Evolutionary conservation across 2,113 vertebrate species (phyloP), one percentile per base, ranked within the genome.

Genomic region (Halcyon senegalensis): DNA sequence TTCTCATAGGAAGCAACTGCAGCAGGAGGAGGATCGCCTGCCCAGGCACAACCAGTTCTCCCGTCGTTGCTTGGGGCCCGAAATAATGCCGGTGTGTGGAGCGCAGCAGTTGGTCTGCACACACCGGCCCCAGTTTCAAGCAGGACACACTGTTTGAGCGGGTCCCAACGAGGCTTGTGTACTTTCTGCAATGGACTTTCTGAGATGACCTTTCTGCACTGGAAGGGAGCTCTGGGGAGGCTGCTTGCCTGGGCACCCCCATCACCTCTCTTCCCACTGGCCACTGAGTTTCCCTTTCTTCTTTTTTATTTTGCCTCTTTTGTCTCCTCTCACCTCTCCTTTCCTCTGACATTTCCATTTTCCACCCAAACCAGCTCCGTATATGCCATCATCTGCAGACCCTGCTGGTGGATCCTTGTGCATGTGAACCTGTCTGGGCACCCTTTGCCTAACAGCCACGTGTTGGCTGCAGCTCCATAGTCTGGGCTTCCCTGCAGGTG

Each of bases 61-160:
- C 17, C 4, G 0, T 19, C 3, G 0, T 2, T 48, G 43, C 11
- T 43, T 35, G 66, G 41, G 11, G 13, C 41, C n/a, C 60, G 18
- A 25, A 11, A 16, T 43, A 33, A 2, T 8, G 7, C 3, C 11
- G 0, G 2, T 41, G 60, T 41, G 12, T 0, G 1, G 51, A 37
- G 16, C 1, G 15, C n/a, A 23, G 62, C n/a, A 33, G 35, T 35
- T 1, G 0, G 39, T n/a, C 44, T 67, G 62, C 25, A 7, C 37
- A 5, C 3, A 17, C 53, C 35, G 58, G 62, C 51, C 31, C 13
- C 1, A 0, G 51, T 19, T 6, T 0, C 48, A n/a, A 31, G 33
- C n/a, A 46, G 53, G 27, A 73, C 2, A 35, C 60, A 43, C 30
- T 7, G 3, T 3, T 16, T 3, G 8, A 77, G 82, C 68, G 51